phyloP scores from a whole-genome alignment of 1,140 invertebrate species.

The Hormaphis cornu region DNA sequence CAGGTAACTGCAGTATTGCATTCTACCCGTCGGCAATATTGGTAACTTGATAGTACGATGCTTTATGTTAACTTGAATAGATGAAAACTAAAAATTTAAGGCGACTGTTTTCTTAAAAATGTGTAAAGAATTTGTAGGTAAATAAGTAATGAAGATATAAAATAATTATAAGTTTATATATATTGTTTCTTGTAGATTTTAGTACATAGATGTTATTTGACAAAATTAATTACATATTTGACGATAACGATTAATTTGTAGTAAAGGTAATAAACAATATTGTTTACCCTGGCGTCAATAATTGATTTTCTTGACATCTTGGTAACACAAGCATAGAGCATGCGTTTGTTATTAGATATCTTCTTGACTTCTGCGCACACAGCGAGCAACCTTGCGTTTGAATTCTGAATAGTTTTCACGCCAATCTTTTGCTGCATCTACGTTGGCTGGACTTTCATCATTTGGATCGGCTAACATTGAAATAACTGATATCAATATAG shows the following conservation, averaged over 20 bases:
- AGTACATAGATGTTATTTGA: too few species aligned
- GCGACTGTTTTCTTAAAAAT: too few species aligned
- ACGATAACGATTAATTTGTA: neutral
- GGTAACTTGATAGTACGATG: too few species aligned
- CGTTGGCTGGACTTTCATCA: slow-evolving; percentile 99
- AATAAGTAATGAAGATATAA: too few species aligned
- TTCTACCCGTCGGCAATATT: too few species aligned
- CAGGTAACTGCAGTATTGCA: too few species aligned
- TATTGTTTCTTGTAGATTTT: too few species aligned
- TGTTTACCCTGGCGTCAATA: slow-evolving; percentile 26
- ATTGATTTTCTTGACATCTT: slow-evolving; percentile 11
- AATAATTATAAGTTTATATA: too few species aligned
- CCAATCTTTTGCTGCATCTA: slow-evolving; percentile 99
- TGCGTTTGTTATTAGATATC: slow-evolving; percentile 62
- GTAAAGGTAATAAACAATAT: neutral
- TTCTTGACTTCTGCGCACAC: slow-evolving; percentile 97
- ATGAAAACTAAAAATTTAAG: too few species aligned
- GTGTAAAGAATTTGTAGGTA: too few species aligned
- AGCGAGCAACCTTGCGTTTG: slow-evolving; percentile 93
- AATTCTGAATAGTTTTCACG: slow-evolving; percentile 93
- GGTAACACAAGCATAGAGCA: slow-evolving; percentile 22
- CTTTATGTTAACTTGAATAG: too few species aligned
- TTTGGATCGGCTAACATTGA: slow-evolving; percentile 99
- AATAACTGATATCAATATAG: slow-evolving; percentile 97
- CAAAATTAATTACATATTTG: neutral